Conservation (phyloP, 2,888 invertebrate species). For the Coecobrya sp. region DNA sequence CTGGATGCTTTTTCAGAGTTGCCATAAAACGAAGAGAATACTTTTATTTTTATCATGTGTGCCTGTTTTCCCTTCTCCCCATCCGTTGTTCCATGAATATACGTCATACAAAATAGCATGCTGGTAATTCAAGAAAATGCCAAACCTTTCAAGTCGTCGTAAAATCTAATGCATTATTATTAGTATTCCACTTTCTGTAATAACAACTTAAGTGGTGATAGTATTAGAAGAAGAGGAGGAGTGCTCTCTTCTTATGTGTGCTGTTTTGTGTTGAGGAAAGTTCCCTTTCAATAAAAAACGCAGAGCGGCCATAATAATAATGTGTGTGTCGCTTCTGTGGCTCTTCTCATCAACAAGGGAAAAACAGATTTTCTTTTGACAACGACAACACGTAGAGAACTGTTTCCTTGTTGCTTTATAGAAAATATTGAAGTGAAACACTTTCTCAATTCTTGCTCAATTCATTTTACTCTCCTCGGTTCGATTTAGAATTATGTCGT, state of each 20-base stretch:
- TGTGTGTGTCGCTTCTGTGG: slow-evolving; percentile 49
- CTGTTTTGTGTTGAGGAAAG: not conserved
- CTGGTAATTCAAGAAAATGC: slow-evolving; percentile 71
- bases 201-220: slow-evolving; percentile 67
- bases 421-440: not conserved
- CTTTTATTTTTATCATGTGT: slow-evolving; percentile 38
- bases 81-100: not conserved
- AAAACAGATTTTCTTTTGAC: not conserved
- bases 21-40: slow-evolving; percentile 27
- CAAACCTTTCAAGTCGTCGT: slow-evolving; percentile 78
- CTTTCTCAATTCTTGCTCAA: slow-evolving; percentile 43
- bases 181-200: slow-evolving; percentile 62
- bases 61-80: not conserved
- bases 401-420: not conserved
- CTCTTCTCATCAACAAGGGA: not conserved
- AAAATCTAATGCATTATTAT: slow-evolving; percentile 75
- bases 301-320: slow-evolving; percentile 55
- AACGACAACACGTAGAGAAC: not conserved
- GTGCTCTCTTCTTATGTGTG: not conserved
- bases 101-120: slow-evolving; percentile 2
- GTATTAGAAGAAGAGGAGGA: not conserved
- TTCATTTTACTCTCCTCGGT: slow-evolving; percentile 10
- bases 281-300: slow-evolving; percentile 57
- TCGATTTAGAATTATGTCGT: slow-evolving; percentile 52
- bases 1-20: not conserved